phyloP scores from a whole-genome alignment of 2,797 vertebrate genomes.

The Ciconia nigra region DNA sequence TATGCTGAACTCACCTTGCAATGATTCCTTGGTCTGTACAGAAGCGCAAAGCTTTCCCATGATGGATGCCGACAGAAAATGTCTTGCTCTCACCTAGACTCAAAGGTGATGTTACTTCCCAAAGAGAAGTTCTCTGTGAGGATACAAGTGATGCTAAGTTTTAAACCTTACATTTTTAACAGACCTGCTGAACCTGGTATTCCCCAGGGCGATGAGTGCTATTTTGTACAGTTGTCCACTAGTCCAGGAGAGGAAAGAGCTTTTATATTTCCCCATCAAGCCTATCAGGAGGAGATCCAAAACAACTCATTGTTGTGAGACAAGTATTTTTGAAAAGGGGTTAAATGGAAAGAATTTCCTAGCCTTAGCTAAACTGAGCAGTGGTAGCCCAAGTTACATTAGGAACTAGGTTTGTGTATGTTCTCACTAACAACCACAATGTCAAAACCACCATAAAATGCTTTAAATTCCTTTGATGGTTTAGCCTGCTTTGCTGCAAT shows the following conservation, averaged over 20 bases:
- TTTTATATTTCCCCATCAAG: background rate
- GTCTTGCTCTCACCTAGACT: background rate
- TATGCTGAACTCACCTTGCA: background rate
- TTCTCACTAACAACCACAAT: background rate
- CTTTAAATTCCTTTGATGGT: background rate
- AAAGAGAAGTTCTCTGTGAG: background rate
- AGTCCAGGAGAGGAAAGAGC: background rate
- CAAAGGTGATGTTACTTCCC: background rate
- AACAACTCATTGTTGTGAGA: background rate
- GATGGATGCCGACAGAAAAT: background rate
- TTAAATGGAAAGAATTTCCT: background rate
- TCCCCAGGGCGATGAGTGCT: fast-evolving
- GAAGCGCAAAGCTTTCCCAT: background rate
- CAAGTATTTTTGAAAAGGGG: background rate
- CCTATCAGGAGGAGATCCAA: background rate
- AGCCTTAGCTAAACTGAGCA: background rate
- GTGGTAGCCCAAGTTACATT: background rate
- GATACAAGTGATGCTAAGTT: background rate
- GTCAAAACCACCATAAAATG: background rate
- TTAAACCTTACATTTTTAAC: background rate
- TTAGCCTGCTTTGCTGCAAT: background rate
- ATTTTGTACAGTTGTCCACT: background rate
- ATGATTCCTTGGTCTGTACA: fast-evolving
- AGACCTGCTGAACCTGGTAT: background rate
- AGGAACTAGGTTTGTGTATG: background rate